These are phyloP conservation scores for Drosophila pallidifrons DNA, from an alignment of 1,140 invertebrate genomes.

Conservation along the genomic window DNA sequence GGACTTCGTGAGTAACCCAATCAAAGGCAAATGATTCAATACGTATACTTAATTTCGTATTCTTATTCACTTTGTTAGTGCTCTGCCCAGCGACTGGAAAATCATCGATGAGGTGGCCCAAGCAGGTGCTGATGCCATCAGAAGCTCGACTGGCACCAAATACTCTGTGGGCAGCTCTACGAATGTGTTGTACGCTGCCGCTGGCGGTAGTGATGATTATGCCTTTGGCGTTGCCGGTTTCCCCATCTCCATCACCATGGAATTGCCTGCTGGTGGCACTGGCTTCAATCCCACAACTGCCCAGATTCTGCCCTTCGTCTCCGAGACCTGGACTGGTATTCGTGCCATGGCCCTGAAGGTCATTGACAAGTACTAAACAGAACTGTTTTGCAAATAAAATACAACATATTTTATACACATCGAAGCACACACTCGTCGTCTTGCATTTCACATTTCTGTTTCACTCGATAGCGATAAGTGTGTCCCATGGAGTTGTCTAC, in stretches of 20 bases:
- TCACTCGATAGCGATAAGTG: background rate
- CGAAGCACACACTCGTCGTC: conserved; percentile 20
- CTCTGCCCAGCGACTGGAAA: conserved; percentile 72
- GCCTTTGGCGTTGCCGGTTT: conserved; percentile 87
- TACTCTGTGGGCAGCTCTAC: conserved; percentile 89
- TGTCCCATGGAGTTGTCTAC: conserved; percentile 7
- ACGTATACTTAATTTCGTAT: background rate
- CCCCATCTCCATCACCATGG: conserved; percentile 89
- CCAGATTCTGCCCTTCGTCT: conserved; percentile 87
- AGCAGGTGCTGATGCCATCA: conserved; percentile 85
- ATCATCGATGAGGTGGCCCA: conserved; percentile 84
- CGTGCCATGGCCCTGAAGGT: conserved; percentile 79
- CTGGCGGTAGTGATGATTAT: conserved; percentile 89
- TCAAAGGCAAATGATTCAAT: conserved; percentile 29
- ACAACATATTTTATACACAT: conserved; percentile 27
- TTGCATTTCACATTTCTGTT: conserved; percentile 5
- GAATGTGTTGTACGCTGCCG: conserved; percentile 86
- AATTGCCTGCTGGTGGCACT: conserved; percentile 88
- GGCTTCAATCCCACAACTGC: conserved; percentile 88
- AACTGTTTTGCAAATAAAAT: conserved; percentile 24
- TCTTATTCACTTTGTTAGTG: conserved; percentile 17
- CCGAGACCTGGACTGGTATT: conserved; percentile 93
- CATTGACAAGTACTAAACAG: conserved; percentile 66
- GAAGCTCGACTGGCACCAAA: conserved; percentile 84
- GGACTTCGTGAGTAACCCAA: conserved; percentile 85